Percentiles rank a stretch among this genome's conserved stretches.
phyloP scores from a whole-genome alignment of 2,888 invertebrate species.

The Lissonota sp. region DNA sequence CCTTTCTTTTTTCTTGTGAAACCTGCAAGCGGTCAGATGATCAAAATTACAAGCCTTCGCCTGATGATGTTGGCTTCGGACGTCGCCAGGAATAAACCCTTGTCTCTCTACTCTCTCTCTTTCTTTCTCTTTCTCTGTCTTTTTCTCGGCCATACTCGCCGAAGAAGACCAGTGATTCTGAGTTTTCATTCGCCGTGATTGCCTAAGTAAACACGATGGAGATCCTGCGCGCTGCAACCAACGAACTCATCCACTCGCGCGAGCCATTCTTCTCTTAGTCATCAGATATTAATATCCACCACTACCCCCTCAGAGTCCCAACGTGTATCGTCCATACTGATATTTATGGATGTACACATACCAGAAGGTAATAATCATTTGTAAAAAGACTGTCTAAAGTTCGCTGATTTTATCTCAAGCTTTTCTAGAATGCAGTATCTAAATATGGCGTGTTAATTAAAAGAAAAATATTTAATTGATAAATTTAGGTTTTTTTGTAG shows the following conservation, averaged over 20 bases:
- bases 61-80: constrained; percentile 81
- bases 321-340: constrained; percentile 28
- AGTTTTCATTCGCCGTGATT: constrained; percentile 73
- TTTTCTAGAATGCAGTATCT: no score
- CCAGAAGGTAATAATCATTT: no score
- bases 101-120: constrained; percentile 61
- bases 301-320: constrained; percentile 17
- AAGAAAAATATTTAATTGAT: no score
- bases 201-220: constrained; percentile 74
- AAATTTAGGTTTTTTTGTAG: no score
- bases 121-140: constrained; percentile 6
- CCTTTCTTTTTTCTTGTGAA: constrained; percentile 59
- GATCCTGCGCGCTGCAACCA: constrained; percentile 50
- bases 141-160: constrained; percentile 33
- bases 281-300: constrained; percentile 2
- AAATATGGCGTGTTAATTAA: no score
- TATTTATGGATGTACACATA: no score
- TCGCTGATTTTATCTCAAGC: no score
- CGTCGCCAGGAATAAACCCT: constrained; percentile 74
- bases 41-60: constrained; percentile 83
- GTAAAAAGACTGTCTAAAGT: no score
- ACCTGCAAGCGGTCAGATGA: constrained; percentile 82
- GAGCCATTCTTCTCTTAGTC: constrained; percentile 46
- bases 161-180: constrained; percentile 61
- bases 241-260: constrained; percentile 44